Evolutionary conservation across 2,888 invertebrate species (phyloP), one percentile per base, ranked within the genome.

Genomic region (Andricus quercusramuli): DNA sequence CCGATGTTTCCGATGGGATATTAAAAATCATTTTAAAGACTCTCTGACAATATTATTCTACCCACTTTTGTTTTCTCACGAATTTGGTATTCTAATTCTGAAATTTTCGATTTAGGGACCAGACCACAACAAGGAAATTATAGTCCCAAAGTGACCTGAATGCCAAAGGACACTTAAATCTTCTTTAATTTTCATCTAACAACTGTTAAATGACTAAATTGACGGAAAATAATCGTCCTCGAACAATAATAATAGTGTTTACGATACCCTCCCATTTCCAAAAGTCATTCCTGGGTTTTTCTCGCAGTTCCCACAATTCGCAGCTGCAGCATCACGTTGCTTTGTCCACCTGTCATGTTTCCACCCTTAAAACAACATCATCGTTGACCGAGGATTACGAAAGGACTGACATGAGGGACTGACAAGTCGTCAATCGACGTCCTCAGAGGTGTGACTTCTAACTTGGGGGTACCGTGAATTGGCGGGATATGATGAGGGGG

Each of bases 331-430:
- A 88, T 88, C 89, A 87, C 85, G 86, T 86, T 86, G 85, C 88
- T 90, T 90, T 90, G 89, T 90, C 82, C 92, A 91, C 90, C 91
- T 91, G 92, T 92, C 92, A 90, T 89, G 90, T 91, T 92, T 91
- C 90, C 90, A 90, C 90, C 89, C 90, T 90, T 91, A 88, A 90
- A 91, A 92, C 90, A 92, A 92, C 92, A 91, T 89, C 87, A 86
- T 65, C 85, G 86, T 89, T 90, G 89, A 89, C 90, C 89, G 83
- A 79, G 86, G 90, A 90, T 90, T 89, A 90, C 86, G 85, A 85
- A 51, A 77, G 67, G 66, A 78, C 65, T 79, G 78, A 74, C 80
- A 62, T 51, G 68, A 81, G 68, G 80, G 74, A 77, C 56, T 76
- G 68, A 65, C 25, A 65, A 64, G 67, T 64, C 68, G 78, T 25